Evolutionary conservation across 2,797 vertebrate species (phyloP).

Genomic region (Ctenopoma multispine): DNA sequence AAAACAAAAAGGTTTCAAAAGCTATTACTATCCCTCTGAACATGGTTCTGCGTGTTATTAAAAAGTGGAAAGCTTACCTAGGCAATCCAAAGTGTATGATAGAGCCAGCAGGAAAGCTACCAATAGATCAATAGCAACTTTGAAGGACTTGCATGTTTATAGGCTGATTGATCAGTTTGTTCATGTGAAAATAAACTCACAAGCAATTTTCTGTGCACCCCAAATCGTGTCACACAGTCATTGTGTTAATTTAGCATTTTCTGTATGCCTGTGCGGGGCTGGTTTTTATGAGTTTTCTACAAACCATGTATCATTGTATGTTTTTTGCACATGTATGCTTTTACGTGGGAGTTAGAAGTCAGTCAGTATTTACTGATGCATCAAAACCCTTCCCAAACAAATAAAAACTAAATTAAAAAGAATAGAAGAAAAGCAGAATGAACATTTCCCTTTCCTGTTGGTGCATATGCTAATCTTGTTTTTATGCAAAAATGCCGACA

Average conservation of each 20-base stretch:
- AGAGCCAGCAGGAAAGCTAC: neutral
- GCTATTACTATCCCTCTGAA: too few relatives aligned
- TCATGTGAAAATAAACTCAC: too few relatives aligned
- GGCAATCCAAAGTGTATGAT: too few relatives aligned
- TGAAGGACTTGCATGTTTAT: neutral
- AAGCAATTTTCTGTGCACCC: too few relatives aligned
- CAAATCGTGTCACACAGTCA: too few relatives aligned
- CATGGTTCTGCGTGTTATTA: too few relatives aligned
- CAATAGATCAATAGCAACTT: neutral
- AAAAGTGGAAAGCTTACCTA: neutral
- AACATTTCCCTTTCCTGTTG: constrained; percentile 73
- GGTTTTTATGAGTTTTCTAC: too few relatives aligned
- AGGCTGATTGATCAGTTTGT: neutral
- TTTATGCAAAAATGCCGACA: constrained; percentile 81
- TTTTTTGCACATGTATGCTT: constrained; percentile 4
- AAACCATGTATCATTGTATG: neutral
- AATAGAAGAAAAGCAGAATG: constrained; percentile 33
- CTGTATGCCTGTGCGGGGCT: too few relatives aligned
- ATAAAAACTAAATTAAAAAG: neutral
- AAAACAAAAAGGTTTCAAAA: too few relatives aligned
- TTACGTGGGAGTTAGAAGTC: constrained; percentile 27
- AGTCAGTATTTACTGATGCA: constrained; percentile 61
- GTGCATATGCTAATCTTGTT: constrained; percentile 83
- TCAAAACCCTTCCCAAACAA: constrained; percentile 8
- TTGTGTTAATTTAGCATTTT: too few relatives aligned